These are phyloP conservation scores for Cichladusa arquata DNA, from an alignment of 2,113 vertebrate species.

Conservation along the genomic window DNA sequence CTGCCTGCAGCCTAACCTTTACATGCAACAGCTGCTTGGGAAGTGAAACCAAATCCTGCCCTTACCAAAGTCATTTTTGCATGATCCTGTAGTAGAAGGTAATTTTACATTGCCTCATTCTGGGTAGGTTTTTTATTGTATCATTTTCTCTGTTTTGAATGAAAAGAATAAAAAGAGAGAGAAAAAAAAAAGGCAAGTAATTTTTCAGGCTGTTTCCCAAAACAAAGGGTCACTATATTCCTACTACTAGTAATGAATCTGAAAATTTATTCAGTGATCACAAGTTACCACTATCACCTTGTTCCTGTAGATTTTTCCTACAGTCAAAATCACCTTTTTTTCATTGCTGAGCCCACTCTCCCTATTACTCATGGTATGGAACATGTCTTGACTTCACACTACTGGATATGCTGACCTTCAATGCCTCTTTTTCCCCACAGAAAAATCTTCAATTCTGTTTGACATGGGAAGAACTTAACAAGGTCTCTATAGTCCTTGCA, in stretches of 20 bases:
- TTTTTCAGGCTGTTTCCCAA: not conserved
- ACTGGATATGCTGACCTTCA: not conserved
- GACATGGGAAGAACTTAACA: not conserved
- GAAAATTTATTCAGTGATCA: not conserved
- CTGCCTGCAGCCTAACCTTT: not conserved
- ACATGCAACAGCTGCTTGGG: not conserved
- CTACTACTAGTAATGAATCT: not conserved
- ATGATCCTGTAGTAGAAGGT: not conserved
- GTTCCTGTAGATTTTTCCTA: not conserved
- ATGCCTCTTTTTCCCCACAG: accelerated
- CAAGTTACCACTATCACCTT: not conserved
- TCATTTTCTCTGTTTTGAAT: not conserved
- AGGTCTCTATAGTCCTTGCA: not conserved
- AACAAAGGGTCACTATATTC: not conserved
- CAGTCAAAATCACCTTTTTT: not conserved
- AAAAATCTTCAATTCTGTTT: not conserved
- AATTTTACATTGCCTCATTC: not conserved
- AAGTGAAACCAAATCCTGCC: not conserved
- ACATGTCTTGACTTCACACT: not conserved
- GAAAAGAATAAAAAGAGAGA: not conserved
- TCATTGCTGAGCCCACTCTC: not conserved
- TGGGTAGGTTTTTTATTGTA: not conserved
- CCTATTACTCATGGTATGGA: not conserved
- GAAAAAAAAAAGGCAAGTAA: not conserved
- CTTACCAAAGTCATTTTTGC: accelerated